Percentiles rank a stretch among this genome's conserved stretches.
These are phyloP conservation scores for Beroe forskalii DNA, from an alignment of 37 sponge, comb jelly and placozoan species.

Conservation along the genomic window DNA sequence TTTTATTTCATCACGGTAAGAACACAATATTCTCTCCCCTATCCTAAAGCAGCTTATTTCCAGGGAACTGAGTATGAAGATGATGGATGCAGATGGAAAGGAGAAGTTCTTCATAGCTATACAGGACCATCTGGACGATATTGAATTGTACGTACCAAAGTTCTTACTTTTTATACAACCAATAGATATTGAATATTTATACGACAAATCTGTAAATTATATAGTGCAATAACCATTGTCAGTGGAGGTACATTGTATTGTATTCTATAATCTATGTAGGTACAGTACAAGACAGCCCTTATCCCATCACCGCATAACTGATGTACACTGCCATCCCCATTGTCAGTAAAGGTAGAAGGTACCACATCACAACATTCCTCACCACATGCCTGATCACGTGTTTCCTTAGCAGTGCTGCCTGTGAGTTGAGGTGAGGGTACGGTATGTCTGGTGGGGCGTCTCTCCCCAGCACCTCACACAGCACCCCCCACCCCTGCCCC, in stretches of 20 bases:
- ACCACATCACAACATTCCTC: not conserved
- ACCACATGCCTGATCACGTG: not conserved
- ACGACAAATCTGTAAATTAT: too few relatives aligned
- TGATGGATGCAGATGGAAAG: not conserved
- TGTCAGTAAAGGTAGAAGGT: not conserved
- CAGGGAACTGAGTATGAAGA: constrained; percentile 18
- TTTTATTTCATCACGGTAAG: too few relatives aligned
- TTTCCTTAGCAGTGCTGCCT: not conserved
- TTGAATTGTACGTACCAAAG: constrained; percentile 11
- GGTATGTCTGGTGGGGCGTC: not conserved
- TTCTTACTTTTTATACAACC: too few relatives aligned
- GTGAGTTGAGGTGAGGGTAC: constrained; percentile 5
- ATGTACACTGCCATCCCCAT: too few relatives aligned
- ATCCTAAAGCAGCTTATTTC: too few relatives aligned
- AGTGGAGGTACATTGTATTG: too few relatives aligned
- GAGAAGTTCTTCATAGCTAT: not conserved
- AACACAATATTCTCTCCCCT: not conserved
- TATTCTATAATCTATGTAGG: too few relatives aligned
- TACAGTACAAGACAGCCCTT: too few relatives aligned
- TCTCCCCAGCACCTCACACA: not conserved
- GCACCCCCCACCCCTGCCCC: not conserved
- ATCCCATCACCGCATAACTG: too few relatives aligned
- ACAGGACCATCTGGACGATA: not conserved
- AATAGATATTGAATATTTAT: too few relatives aligned
- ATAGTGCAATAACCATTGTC: too few relatives aligned